These are phyloP conservation scores for Mactromeris polynyma DNA, from an alignment of 2,888 invertebrate species.

Conservation along the genomic window DNA sequence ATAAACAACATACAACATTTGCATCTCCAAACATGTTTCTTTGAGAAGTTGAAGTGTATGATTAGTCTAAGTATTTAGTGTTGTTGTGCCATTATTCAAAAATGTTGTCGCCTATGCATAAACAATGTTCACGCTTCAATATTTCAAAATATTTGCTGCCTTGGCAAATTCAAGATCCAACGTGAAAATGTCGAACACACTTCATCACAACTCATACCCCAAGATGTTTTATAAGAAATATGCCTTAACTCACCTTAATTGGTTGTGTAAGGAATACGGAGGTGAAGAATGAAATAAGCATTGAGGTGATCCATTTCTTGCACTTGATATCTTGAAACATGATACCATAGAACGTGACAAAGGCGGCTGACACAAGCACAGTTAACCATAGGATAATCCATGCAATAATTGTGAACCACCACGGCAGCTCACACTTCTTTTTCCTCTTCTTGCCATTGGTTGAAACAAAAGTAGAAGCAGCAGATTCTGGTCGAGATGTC, in stretches of 20 bases:
- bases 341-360: conserved; percentile 88
- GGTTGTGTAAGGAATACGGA: conserved; percentile 88
- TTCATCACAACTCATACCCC: no score
- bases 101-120: no score
- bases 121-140: no score
- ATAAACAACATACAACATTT: no score
- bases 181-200: no score
- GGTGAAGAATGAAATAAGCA: conserved; percentile 88
- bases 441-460: conserved; percentile 72
- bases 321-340: conserved; percentile 88
- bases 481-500: conserved; percentile 70
- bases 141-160: no score
- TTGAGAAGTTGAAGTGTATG: no score
- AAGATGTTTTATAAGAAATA: no score
- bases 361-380: conserved; percentile 86
- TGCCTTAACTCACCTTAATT: conserved; percentile 87
- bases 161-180: no score
- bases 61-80: no score
- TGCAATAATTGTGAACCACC: conserved; percentile 86
- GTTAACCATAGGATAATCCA: conserved; percentile 87
- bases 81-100: no score
- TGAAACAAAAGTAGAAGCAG: conserved; percentile 47
- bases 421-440: conserved; percentile 83
- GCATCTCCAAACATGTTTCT: no score
- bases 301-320: conserved; percentile 88